Percentiles rank a stretch among this genome's conserved stretches.
Conservation (phyloP, 2,797 vertebrate species). For the Propithecus deckenii region DNA sequence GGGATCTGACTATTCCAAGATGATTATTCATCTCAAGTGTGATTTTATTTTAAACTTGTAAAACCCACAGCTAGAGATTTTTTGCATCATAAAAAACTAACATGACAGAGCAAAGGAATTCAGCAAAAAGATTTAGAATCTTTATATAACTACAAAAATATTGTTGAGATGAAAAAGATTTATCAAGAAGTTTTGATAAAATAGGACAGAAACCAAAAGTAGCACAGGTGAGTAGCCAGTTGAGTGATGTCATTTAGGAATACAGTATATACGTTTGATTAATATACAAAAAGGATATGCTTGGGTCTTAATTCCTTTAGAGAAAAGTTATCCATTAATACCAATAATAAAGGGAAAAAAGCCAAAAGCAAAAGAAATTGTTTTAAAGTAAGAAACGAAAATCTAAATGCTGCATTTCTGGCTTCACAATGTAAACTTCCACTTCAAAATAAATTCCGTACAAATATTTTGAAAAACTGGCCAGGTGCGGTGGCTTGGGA, state of each 20-base stretch:
- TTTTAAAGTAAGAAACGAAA: conserved; percentile 43
- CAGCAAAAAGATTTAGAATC: neutral
- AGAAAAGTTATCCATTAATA: neutral
- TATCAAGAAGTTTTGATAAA: neutral
- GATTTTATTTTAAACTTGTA: conserved; percentile 61
- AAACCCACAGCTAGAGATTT: conserved; percentile 37
- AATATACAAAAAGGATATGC: neutral
- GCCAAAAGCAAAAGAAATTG: neutral
- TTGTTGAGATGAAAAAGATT: neutral
- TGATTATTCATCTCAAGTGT: conserved; percentile 71
- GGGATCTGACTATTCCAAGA: conserved; percentile 32
- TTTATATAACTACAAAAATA: neutral
- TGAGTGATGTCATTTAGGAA: neutral
- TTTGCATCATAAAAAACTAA: conserved; percentile 46
- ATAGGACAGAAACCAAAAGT: neutral
- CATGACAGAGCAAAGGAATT: conserved; percentile 12
- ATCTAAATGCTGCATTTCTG: neutral
- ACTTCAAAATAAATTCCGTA: conserved; percentile 23
- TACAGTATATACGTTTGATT: neutral
- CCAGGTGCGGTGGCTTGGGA: neutral
- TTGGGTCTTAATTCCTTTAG: neutral
- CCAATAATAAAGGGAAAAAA: neutral
- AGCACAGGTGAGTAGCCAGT: neutral
- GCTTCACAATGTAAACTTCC: neutral
- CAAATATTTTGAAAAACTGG: neutral